Conservation (phyloP, 2,888 invertebrate genomes). For the Ectemnius cavifrons region DNA sequence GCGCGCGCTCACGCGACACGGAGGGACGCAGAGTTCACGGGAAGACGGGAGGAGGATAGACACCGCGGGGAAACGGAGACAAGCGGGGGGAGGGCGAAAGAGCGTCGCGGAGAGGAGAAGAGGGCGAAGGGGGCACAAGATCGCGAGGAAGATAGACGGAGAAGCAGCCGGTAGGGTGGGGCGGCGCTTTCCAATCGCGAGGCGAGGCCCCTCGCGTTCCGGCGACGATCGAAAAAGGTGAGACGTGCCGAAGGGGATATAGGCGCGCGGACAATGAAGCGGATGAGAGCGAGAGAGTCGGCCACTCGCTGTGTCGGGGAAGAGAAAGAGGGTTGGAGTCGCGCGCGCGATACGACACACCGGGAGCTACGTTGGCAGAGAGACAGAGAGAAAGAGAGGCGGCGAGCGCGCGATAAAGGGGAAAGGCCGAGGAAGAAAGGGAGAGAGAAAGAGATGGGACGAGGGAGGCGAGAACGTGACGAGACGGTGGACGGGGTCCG, state of each 20-base stretch:
- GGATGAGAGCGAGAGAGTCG: conserved; percentile 41
- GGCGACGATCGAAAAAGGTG: conserved; percentile 71
- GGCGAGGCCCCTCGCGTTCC: conserved; percentile 54
- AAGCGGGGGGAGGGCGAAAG: conserved; percentile 11
- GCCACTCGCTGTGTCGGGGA: conserved; percentile 12
- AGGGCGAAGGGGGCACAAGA: background rate
- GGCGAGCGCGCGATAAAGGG: conserved; percentile 4
- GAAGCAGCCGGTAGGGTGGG: conserved; percentile 44
- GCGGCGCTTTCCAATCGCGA: conserved; percentile 62
- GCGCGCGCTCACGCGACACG: conserved; percentile 17
- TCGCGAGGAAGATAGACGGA: conserved; percentile 9
- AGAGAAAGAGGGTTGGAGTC: background rate
- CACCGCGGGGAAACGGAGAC: conserved; percentile 14
- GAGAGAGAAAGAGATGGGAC: conserved; percentile 18
- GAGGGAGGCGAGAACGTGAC: conserved; percentile 55
- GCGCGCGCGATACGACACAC: background rate
- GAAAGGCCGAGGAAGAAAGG: conserved; percentile 40
- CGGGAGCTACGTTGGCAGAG: conserved; percentile 12
- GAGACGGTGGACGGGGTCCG: conserved; percentile 51
- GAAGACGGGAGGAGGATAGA: background rate
- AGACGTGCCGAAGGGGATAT: conserved; percentile 70
- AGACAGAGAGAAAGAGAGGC: conserved; percentile 13
- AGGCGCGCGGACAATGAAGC: conserved; percentile 67
- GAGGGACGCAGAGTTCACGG: conserved; percentile 17
- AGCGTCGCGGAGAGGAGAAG: background rate